Conservation (phyloP, 2,797 vertebrate species). For the Neosilurus mollespiculum region DNA sequence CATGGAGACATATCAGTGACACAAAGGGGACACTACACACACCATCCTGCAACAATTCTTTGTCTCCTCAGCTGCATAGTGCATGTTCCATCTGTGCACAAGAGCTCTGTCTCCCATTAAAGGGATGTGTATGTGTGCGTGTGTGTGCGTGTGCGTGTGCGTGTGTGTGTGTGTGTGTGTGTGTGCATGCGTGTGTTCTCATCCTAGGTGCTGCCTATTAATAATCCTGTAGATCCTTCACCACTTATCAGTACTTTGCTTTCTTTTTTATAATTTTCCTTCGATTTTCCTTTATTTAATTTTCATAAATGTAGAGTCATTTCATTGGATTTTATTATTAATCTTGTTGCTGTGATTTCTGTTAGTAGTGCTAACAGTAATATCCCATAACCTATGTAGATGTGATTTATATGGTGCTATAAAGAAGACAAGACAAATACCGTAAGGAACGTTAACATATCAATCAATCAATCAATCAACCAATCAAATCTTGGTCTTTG, state of each 20-base stretch:
- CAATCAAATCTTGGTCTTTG: not conserved
- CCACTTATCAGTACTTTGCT: not conserved
- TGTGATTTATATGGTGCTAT: conserved; percentile 4
- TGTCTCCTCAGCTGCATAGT: conserved; percentile 27
- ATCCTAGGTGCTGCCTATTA: too few species aligned
- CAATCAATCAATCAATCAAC: not conserved
- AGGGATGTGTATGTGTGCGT: conserved; percentile 17
- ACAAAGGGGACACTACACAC: conserved; percentile 19
- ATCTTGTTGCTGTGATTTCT: not conserved
- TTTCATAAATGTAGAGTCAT: not conserved
- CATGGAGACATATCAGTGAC: conserved; percentile 10
- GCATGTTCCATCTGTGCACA: conserved; percentile 40
- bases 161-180: conserved; percentile 13
- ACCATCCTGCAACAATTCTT: conserved; percentile 23
- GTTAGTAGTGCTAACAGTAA: not conserved
- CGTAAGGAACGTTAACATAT: not conserved
- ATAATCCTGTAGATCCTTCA: not conserved
- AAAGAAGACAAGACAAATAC: not conserved
- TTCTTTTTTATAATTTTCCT: not conserved
- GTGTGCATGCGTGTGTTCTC: not conserved
- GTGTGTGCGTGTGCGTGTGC: conserved; percentile 25
- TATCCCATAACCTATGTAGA: not conserved
- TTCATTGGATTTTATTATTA: conserved; percentile 1
- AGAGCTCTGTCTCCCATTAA: conserved; percentile 38
- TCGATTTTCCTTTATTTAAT: not conserved